Conservation (phyloP, 2,113 vertebrate genomes). For the Callorhinus ursinus region DNA sequence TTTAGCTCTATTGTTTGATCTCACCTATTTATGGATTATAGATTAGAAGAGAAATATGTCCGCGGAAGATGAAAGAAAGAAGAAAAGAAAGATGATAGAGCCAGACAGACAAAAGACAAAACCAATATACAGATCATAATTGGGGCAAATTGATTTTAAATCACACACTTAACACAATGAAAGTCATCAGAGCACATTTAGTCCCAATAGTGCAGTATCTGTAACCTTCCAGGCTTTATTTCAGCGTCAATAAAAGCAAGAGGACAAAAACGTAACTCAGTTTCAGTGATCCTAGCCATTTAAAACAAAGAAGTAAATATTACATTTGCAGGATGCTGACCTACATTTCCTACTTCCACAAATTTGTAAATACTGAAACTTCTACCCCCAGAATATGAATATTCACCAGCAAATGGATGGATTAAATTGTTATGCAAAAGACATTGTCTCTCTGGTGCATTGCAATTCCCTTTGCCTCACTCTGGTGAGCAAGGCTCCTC, state of each 20-base stretch:
- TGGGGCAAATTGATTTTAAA: constrained; percentile 7
- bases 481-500: constrained; percentile 68
- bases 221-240: neutral
- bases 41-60: neutral
- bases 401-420: constrained; percentile 82
- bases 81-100: neutral
- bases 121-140: constrained; percentile 13
- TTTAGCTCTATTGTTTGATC: neutral
- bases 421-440: constrained; percentile 86
- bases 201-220: neutral
- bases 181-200: neutral
- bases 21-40: constrained; percentile 20
- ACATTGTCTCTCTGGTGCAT: constrained; percentile 73
- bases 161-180: neutral
- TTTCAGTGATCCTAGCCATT: neutral
- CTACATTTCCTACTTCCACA: constrained; percentile 64
- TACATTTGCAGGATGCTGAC: constrained; percentile 74
- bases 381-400: constrained; percentile 83
- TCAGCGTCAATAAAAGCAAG: constrained; percentile 21
- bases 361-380: constrained; percentile 78
- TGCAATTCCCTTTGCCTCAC: constrained; percentile 81
- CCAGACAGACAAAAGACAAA: neutral
- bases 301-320: constrained; percentile 68
- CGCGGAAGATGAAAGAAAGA: neutral
- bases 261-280: neutral